These are phyloP conservation scores for Danaus melanippus DNA, from an alignment of 1,140 invertebrate genomes.

Conservation along the genomic window DNA sequence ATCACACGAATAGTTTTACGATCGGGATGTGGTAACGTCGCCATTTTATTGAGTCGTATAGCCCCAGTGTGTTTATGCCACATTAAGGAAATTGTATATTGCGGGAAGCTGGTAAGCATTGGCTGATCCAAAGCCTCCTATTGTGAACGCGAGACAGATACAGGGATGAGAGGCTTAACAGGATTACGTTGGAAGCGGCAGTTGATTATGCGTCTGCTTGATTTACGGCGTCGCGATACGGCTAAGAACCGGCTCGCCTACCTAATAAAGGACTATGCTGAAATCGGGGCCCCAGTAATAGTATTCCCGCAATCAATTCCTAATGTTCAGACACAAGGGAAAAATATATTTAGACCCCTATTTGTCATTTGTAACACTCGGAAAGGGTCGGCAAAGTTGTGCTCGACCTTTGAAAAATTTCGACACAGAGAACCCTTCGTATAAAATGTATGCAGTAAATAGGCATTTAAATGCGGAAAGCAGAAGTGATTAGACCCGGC, in stretches of 20 bases:
- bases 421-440: slow-evolving; percentile 33
- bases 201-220: slow-evolving; percentile 64
- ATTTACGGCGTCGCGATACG: slow-evolving; percentile 66
- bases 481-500: slow-evolving; percentile 48
- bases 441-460: slow-evolving; percentile 45
- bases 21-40: slow-evolving; percentile 40
- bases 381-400: slow-evolving; percentile 43
- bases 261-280: slow-evolving; percentile 36
- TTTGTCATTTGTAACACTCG: slow-evolving; percentile 39
- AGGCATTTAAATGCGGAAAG: slow-evolving; percentile 62
- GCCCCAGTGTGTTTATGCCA: slow-evolving; percentile 38
- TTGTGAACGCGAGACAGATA: slow-evolving; percentile 57
- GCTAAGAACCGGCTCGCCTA: slow-evolving; percentile 41
- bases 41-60: slow-evolving; percentile 48
- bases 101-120: slow-evolving; percentile 28
- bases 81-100: slow-evolving; percentile 36
- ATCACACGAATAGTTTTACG: slow-evolving; percentile 50
- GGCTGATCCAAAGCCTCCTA: slow-evolving; percentile 39
- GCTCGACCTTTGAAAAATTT: slow-evolving; percentile 33
- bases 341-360: slow-evolving; percentile 50
- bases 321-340: slow-evolving; percentile 42
- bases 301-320: slow-evolving; percentile 47
- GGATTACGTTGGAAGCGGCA: slow-evolving; percentile 52
- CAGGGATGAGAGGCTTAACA: slow-evolving; percentile 53
- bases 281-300: slow-evolving; percentile 27